A percentile compares a stretch with the other conserved stretches of the same genome.
Evolutionary conservation across 2,113 vertebrate genomes (phyloP).

Genomic region (Tyrannus savana): DNA sequence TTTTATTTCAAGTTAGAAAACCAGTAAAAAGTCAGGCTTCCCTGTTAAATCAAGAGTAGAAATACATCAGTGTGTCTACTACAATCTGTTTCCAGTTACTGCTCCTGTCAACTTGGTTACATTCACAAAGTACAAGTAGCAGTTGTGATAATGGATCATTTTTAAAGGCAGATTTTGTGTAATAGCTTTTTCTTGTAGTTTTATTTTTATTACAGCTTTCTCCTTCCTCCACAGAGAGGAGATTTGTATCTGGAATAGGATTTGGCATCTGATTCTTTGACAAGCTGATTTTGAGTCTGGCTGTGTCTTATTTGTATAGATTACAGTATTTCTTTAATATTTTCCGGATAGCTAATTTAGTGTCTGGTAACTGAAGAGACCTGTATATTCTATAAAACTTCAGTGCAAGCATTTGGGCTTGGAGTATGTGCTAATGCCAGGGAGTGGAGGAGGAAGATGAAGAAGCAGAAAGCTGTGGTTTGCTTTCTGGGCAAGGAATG

Average conservation of each 20-base stretch:
- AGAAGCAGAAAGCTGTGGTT: background rate
- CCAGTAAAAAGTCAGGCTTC: background rate
- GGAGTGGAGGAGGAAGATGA: background rate
- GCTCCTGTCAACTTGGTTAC: constrained; percentile 15
- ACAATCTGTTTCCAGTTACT: constrained; percentile 28
- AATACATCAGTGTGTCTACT: background rate
- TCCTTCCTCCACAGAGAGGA: background rate
- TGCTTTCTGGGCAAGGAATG: background rate
- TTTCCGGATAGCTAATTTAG: background rate
- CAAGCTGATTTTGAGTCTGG: background rate
- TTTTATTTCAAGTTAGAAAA: background rate
- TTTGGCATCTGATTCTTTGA: background rate
- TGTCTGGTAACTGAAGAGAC: background rate
- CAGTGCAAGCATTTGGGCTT: fast-evolving
- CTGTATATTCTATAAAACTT: background rate
- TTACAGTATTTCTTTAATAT: background rate
- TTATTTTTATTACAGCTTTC: background rate
- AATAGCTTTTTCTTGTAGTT: background rate
- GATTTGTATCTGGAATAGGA: background rate
- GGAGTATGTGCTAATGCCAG: background rate
- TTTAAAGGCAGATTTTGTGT: constrained; percentile 2
- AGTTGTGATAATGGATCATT: background rate
- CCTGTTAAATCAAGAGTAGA: constrained; percentile 20
- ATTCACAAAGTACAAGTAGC: background rate
- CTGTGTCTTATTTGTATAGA: background rate